A percentile compares a stretch with the other conserved stretches of the same genome.
These are phyloP conservation scores for Hemichromis elongatus DNA, from an alignment of 2,113 vertebrate genomes.

Conservation along the genomic window DNA sequence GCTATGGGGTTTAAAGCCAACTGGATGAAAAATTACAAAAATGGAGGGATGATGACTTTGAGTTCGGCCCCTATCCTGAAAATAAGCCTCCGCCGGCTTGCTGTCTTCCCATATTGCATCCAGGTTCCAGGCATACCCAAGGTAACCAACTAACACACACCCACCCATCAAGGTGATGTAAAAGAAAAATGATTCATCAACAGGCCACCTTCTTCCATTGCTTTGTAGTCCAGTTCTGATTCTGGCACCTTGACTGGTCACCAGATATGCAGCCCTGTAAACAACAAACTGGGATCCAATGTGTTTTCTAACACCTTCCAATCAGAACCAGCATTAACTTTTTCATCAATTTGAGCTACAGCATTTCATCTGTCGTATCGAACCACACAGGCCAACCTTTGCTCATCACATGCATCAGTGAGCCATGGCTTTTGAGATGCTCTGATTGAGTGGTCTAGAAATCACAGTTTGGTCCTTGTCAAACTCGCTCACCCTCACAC, in stretches of 20 bases:
- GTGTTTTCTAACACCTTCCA: not conserved
- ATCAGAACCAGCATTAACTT: not conserved
- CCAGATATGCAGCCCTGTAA: not conserved
- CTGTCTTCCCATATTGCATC: not conserved
- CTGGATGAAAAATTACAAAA: not conserved
- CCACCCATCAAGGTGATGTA: not conserved
- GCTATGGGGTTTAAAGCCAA: not conserved
- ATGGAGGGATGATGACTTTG: not conserved
- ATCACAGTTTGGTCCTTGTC: not conserved
- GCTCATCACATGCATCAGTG: not conserved
- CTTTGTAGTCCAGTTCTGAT: not conserved
- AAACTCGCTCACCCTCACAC: not conserved
- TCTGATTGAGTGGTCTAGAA: not conserved
- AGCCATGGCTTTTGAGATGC: not conserved
- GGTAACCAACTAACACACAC: not conserved
- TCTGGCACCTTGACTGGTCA: rapidly evolving
- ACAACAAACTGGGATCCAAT: not conserved
- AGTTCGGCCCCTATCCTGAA: not conserved
- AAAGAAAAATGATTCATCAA: not conserved
- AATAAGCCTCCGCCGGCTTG: not conserved
- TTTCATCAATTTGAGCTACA: not conserved
- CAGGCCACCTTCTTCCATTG: not conserved
- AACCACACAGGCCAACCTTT: not conserved
- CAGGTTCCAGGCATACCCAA: not conserved
- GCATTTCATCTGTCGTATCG: not conserved